Evolutionary conservation across 2,797 vertebrate genomes (phyloP), one percentile per base, ranked within the genome.

Genomic region (Natrix natrix): DNA sequence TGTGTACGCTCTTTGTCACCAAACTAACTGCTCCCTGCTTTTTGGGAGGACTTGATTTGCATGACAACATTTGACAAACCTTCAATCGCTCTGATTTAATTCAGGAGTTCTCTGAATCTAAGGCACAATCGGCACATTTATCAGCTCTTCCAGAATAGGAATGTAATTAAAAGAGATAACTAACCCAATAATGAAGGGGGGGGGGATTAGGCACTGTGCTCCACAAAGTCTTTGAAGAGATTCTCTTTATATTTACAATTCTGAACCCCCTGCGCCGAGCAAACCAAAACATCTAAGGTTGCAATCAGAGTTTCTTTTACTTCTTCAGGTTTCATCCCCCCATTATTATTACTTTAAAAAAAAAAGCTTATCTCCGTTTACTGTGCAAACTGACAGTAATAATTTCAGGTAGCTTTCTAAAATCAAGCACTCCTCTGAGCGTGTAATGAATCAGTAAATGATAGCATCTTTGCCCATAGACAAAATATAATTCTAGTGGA

Each of bases 401-500:
- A 94, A 97, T 96, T 96, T 94, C 96, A 97, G 96, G 97, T 95
- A 94, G 93, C 88, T 95, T 96, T 94, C 86, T 61, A 86, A 95
- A 97, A 97, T 95, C 96, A 97, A 96, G 95, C 94, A 92, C 66
- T 96, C 97, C 61, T 93, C 94, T 95, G 96, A 93, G 97, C 96
- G 89, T 94, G 95, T 97, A 97, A 98, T 97, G 97, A 98, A 97
- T 98, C 97, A 96, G 97, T 94, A 96, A 96, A 96, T 92, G 96
- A 96, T 95, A 95, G 95, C 87, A 92, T 95, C 93, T 94, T 95
- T 93, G 91, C 94, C 94, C 8, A 1, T n/a, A 92, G 96, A 96
- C 91, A 86, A 95, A 96, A 91, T 95, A 69, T 96, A 94, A 94
- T 97, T 93, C 94, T 74, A 91, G 95, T 93, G 89, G 66, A n/a